A percentile compares a stretch with the other conserved stretches of the same genome.
Conservation (phyloP, 2,113 vertebrate genomes). For the Aptenodytes patagonicus region DNA sequence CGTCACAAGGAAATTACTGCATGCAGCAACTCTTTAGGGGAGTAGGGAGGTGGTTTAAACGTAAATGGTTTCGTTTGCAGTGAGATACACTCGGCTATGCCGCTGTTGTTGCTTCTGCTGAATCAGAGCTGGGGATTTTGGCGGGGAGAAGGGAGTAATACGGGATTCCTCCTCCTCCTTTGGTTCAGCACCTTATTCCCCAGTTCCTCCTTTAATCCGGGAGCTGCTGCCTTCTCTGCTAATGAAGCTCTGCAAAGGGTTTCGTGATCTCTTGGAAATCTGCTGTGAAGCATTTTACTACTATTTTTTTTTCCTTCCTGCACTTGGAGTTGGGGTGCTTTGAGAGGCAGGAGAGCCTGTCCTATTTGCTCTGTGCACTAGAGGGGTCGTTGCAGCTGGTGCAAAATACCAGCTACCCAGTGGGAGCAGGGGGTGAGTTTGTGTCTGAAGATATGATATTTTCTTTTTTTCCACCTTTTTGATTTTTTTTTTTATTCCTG, state of each 20-base stretch:
- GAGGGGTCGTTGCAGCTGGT: not conserved
- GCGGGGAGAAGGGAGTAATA: not conserved
- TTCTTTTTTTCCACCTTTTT: not conserved
- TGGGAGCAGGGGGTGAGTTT: not conserved
- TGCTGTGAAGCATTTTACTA: not conserved
- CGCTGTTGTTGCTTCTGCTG: not conserved
- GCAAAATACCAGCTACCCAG: not conserved
- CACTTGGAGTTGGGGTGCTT: not conserved
- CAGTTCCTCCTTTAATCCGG: not conserved
- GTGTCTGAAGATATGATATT: not conserved
- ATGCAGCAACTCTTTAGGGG: conserved; percentile 21
- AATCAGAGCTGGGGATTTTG: conserved; percentile 24
- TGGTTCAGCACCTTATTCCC: not conserved
- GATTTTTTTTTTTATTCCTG: not conserved
- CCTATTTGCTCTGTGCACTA: not conserved
- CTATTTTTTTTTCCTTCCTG: not conserved
- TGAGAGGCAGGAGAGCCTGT: not conserved
- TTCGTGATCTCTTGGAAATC: not conserved
- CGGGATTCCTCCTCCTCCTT: not conserved
- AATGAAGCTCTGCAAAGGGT: not conserved
- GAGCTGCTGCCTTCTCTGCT: not conserved
- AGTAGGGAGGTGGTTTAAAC: not conserved
- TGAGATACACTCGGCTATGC: not conserved
- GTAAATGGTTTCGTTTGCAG: not conserved
- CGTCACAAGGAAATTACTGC: conserved; percentile 3